Base-by-base conservation (phyloP, 2,113 vertebrate species). In the Osmerus eperlanus region DNA sequence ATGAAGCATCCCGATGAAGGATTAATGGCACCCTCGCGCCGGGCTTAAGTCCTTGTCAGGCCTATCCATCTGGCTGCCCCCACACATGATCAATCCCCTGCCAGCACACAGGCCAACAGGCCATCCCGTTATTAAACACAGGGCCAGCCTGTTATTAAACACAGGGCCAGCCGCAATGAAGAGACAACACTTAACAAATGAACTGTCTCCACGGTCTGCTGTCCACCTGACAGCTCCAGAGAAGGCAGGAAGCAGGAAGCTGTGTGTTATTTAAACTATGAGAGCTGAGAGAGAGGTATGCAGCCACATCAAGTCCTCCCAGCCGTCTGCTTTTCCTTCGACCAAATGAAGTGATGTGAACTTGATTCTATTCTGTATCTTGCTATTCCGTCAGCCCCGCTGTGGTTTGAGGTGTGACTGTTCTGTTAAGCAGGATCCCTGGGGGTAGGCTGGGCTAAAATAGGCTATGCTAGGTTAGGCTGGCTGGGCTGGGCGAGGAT, bases 111-210 rank as follows among this genome's bases (percentile, higher is more conserved):
- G 89, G 78, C 87, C 81, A 90, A 87, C 85, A 83, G 76, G 71
- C 83, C 85, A 83, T 78, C 79, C 79, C 89, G 84, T 89, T 88
- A 90, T 92, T 88, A 88, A 86, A 88, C 85, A 80, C 74, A 72
- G 82, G 78, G 84, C 84, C 82, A 82, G 81, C 76, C 29, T 18
- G 81, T 76, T 25, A 18, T 14, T n/a, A 21, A 21, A 18, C 18
- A 19, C 19, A 7, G 19, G 18, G 19, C 23, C 65, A 55, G 70
- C 67, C 66, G 70, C 41, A 59, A 76, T 54, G 7, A 28, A 19
- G 55, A 56, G 55, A 21, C 23, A 73, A 55, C 47, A 51, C 15
- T 58, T 58, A 75, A 79, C 53, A 69, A 74, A 65, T 63, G 72
- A 76, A 79, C 70, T 81, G 75, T 75, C 65, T 58, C 78, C 60